phyloP scores from a whole-genome alignment of 1,140 invertebrate genomes.

The Tribolium madens region DNA sequence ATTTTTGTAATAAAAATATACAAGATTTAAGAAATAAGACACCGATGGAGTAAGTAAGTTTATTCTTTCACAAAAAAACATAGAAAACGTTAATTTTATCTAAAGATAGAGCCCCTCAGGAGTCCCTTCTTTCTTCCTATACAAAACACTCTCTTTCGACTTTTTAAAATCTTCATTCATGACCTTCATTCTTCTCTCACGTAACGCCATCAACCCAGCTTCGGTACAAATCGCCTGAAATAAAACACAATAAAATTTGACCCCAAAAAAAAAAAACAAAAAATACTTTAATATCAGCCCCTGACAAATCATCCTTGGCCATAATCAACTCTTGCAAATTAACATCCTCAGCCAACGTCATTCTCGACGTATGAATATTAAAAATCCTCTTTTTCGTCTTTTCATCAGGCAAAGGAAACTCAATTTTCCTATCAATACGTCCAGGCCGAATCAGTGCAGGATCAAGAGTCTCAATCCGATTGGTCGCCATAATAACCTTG shows the following conservation, averaged over 20 bases:
- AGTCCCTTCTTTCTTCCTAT: conserved; percentile 99
- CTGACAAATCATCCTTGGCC: conserved; percentile 99
- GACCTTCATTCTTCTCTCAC: conserved; percentile 99
- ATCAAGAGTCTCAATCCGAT: conserved; percentile 98
- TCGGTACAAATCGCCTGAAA: conserved; percentile 98
- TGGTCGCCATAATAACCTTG: conserved; percentile 99
- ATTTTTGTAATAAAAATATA: conserved; percentile 21
- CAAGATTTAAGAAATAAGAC: background rate
- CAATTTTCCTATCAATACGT: conserved; percentile 99
- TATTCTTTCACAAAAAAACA: conserved; percentile 13
- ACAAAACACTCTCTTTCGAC: conserved; percentile 99
- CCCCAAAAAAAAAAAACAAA: conserved; percentile 41
- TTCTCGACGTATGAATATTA: conserved; percentile 97
- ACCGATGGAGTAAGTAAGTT: background rate
- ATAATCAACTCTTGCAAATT: conserved; percentile 98
- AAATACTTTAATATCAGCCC: conserved; percentile 88
- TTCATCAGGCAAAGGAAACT: conserved; percentile 99
- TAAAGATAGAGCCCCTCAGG: conserved; percentile 99
- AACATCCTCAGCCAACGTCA: conserved; percentile 98
- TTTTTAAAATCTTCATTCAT: conserved; percentile 99
- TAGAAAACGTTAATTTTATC: conserved; percentile 58
- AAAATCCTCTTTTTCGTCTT: conserved; percentile 99
- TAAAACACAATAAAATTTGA: conserved; percentile 45
- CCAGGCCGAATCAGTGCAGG: conserved; percentile 98
- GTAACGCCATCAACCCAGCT: conserved; percentile 96